A percentile compares a stretch with the other conserved stretches of the same genome.
Evolutionary conservation across 2,888 invertebrate species (phyloP).

Genomic region (Eremobia ochroleuca): DNA sequence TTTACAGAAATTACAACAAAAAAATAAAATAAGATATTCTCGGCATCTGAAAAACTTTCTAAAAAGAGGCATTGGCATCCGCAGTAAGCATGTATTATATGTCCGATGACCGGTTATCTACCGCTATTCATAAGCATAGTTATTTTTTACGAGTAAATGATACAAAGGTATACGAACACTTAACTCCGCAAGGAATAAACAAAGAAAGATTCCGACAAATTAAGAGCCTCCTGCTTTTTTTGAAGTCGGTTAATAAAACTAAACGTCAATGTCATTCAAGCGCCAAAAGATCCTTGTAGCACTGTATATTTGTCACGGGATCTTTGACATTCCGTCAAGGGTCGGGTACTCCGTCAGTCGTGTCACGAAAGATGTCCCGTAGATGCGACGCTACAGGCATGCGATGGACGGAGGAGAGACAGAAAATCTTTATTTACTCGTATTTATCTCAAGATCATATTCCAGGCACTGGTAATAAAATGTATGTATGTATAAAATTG

Average conservation of each 20-base stretch:
- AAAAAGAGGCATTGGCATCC: background rate
- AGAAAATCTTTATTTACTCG: background rate
- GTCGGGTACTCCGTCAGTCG: background rate
- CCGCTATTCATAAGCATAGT: background rate
- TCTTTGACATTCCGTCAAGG: background rate
- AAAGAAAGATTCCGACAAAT: too few relatives aligned
- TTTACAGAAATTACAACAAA: conserved; percentile 1
- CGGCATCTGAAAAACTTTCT: background rate
- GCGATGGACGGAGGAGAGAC: background rate
- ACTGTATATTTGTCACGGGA: background rate
- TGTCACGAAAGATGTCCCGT: background rate
- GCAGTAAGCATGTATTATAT: background rate
- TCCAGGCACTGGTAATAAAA: too few relatives aligned
- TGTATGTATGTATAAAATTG: too few relatives aligned
- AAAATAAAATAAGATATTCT: background rate
- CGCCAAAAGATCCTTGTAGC: background rate
- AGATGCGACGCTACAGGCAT: background rate
- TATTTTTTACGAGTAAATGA: background rate
- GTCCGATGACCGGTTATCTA: background rate
- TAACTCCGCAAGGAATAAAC: background rate
- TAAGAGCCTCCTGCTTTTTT: too few relatives aligned
- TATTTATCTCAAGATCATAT: background rate
- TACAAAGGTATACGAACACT: background rate
- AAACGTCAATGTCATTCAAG: background rate
- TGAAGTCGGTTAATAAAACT: too few relatives aligned